Conservation (phyloP, 2,797 vertebrate genomes). For the Halcyon leucocephala region DNA sequence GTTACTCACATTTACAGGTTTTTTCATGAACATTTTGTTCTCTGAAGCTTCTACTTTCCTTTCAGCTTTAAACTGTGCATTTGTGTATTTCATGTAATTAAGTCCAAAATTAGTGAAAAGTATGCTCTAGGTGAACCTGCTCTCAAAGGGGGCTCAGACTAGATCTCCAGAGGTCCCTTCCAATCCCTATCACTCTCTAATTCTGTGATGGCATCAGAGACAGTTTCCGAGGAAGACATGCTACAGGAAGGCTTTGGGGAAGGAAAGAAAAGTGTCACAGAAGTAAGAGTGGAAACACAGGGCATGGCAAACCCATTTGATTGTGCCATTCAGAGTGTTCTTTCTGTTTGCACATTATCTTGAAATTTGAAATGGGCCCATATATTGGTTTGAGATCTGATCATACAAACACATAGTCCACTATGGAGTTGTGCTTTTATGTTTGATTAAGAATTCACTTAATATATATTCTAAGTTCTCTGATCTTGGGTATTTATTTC, state of each 20-base stretch:
- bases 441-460: neutral
- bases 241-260: neutral
- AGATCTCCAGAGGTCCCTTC: no score
- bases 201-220: neutral
- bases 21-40: neutral
- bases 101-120: neutral
- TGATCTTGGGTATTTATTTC: neutral
- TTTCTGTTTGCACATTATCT: neutral
- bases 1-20: neutral
- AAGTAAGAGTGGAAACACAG: neutral
- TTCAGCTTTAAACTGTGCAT: neutral
- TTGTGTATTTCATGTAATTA: neutral
- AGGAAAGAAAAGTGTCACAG: neutral
- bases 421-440: neutral
- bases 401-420: neutral
- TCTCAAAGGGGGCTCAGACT: no score
- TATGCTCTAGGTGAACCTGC: neutral
- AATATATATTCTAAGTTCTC: neutral
- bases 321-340: neutral
- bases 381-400: neutral
- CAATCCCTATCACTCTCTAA: no score
- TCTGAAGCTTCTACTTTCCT: neutral
- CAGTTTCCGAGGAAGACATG: neutral
- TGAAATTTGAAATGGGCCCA: neutral
- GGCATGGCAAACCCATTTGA: neutral